These are phyloP conservation scores for Passer montanus DNA, from an alignment of 2,113 vertebrate species.

Conservation along the genomic window DNA sequence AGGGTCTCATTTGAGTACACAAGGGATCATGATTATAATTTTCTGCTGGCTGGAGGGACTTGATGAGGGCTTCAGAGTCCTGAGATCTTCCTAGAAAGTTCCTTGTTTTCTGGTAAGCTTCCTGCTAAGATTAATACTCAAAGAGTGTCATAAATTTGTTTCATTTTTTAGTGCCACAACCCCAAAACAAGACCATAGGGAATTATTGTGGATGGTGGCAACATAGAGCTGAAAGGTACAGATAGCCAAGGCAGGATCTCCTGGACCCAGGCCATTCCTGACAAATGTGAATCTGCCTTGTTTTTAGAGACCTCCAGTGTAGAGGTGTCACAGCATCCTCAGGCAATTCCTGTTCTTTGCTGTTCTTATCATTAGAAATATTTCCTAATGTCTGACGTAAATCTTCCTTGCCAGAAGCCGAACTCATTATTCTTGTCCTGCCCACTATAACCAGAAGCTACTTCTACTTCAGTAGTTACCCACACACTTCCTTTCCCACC, in stretches of 20 bases:
- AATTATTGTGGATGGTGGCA: neutral
- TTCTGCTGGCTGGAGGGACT: neutral
- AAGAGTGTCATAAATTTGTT: neutral
- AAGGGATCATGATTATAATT: neutral
- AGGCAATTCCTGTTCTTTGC: conserved; percentile 47
- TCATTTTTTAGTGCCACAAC: neutral
- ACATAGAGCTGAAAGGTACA: accelerated
- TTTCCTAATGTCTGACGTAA: conserved; percentile 46
- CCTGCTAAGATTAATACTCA: neutral
- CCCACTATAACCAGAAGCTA: neutral
- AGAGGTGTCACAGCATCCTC: neutral
- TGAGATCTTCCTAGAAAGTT: neutral
- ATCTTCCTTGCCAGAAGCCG: neutral
- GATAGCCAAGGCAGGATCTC: neutral
- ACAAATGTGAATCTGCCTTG: neutral
- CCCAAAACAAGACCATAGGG: neutral
- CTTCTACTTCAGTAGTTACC: neutral
- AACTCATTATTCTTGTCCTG: conserved; percentile 21
- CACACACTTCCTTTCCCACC: neutral
- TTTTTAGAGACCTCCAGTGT: neutral
- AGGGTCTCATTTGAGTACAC: neutral
- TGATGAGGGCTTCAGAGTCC: neutral
- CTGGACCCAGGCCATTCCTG: neutral
- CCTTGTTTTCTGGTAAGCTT: neutral
- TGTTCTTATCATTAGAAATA: conserved; percentile 35